Evolutionary conservation across 2,888 invertebrate species (phyloP).

Genomic region (Blera fallax): DNA sequence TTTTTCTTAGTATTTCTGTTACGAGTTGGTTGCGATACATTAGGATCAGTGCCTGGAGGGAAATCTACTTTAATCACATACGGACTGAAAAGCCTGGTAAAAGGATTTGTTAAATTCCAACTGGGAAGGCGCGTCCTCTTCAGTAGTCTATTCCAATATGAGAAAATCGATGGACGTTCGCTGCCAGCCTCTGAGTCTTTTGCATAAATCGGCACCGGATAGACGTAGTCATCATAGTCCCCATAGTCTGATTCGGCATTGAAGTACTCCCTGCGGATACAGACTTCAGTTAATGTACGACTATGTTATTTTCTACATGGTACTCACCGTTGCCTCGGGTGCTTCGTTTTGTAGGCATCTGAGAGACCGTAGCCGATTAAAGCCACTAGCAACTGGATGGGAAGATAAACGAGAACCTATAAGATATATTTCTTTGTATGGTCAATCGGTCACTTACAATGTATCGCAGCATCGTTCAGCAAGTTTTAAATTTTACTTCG

Average conservation of each 20-base stretch:
- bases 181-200: conserved; percentile 20
- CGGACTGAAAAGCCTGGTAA: conserved; percentile 49
- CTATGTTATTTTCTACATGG: neutral
- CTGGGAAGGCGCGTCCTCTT: conserved; percentile 37
- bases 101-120: conserved; percentile 55
- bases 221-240: neutral
- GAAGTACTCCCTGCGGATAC: neutral
- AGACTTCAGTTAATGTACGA: neutral
- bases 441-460: conserved; percentile 15
- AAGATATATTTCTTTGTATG: neutral
- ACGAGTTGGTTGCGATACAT: neutral
- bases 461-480: conserved; percentile 26
- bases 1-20: neutral
- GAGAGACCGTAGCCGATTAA: conserved; percentile 13
- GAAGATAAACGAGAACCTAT: neutral
- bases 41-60: conserved; percentile 19
- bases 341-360: conserved; percentile 1
- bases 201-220: neutral
- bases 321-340: conserved; percentile 28
- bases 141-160: conserved; percentile 52
- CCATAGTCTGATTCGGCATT: neutral
- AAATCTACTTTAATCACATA: conserved; percentile 54
- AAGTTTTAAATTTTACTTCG: neutral
- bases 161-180: conserved; percentile 20
- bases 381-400: neutral